Evolutionary conservation across 2,888 invertebrate genomes (phyloP), one percentile per base, ranked within the genome.

Genomic region (Anthophora plumipes): DNA sequence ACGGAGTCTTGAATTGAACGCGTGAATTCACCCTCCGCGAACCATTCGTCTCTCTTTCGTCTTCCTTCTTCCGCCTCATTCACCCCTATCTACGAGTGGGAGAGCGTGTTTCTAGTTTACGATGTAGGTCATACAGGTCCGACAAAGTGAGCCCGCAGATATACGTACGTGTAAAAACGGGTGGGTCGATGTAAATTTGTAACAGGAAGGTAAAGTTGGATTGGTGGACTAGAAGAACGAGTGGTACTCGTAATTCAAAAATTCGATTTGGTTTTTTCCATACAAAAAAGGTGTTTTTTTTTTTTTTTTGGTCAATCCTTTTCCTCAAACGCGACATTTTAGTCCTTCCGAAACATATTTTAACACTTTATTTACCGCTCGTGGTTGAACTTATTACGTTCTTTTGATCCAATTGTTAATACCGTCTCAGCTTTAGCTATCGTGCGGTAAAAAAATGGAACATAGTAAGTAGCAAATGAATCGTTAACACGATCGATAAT

Each of bases 101-200:
- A 39, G 22, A 68, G 31, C 59, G 48, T 60, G 68, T 79, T 70
- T 48, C 75, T 55, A 63, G 63, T 89, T 89, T 88, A 89, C 89
- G 89, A 89, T 85, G 85, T 85, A 75, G 88, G 84, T 89, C 89
- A 85, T 78, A 80, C 79, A 77, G 37, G 22, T 71, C 61, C 68
- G 57, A 72, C 60, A 55, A 55, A 37, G 43, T 60, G 52, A 66
- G 7, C 37, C 68, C 31, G 31, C 68, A 43, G 22, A 12, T n/a
- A 71, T 57, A 72, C 41, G n/a, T 17, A 57, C 57, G 54, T 64
- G 73, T 70, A 80, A 78, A 80, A 69, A 63, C 60, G 57, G 70
- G 12, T 31, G 9, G 70, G 76, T 70, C 60, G 73, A 72, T 77
- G 64, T 75, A 75, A 77, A 85, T 80, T 74, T 55, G 71, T 46